These are phyloP conservation scores for Tauraco hartlaubi DNA, from an alignment of 2,797 vertebrate species.

Conservation along the genomic window DNA sequence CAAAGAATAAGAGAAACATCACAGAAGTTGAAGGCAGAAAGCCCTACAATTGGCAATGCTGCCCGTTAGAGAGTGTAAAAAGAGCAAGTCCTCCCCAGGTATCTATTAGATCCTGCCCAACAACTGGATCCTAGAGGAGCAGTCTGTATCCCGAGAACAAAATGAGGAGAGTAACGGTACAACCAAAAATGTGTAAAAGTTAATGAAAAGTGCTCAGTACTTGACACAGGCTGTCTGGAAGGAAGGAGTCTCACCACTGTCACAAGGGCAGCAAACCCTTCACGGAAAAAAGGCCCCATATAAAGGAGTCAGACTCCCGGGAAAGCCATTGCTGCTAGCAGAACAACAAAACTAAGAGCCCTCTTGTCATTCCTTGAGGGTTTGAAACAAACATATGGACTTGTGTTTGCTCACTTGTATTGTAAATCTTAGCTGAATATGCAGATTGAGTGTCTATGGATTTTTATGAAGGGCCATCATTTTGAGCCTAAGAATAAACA, in stretches of 20 bases:
- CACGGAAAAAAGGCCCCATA: fast-evolving
- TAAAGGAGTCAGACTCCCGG: background rate
- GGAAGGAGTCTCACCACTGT: background rate
- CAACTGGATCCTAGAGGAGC: background rate
- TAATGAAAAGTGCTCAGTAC: background rate
- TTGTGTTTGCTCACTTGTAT: background rate
- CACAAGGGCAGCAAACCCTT: background rate
- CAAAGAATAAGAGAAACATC: background rate
- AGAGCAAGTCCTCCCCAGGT: background rate
- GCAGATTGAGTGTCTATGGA: background rate
- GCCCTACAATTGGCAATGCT: background rate
- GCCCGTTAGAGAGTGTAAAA: background rate
- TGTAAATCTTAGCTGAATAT: background rate
- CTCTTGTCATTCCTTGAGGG: background rate
- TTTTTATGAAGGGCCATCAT: conserved; percentile 20
- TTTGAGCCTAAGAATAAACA: conserved; percentile 36
- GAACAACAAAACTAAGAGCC: background rate
- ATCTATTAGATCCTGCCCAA: background rate
- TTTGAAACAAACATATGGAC: background rate
- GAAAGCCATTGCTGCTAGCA: background rate
- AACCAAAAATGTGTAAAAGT: background rate
- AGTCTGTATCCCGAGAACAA: background rate
- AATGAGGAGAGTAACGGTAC: background rate
- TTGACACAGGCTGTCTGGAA: background rate
- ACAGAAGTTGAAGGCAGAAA: background rate